These are phyloP conservation scores for Aporophyla nigra DNA, from an alignment of 2,888 invertebrate species.

Conservation along the genomic window DNA sequence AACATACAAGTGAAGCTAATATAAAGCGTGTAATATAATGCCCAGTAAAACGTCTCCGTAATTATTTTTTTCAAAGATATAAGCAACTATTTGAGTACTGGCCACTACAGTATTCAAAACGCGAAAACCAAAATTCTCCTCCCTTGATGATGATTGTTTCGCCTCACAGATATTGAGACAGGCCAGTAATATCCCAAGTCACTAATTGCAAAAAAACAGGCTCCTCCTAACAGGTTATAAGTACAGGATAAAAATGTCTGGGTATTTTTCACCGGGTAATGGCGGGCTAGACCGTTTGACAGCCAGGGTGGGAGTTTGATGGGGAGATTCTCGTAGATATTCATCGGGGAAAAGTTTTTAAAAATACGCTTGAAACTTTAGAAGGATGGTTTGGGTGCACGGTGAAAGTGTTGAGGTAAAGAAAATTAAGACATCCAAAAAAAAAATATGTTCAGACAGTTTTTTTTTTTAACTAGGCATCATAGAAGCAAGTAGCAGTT, in stretches of 20 bases:
- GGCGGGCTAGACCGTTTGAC: conserved; percentile 74
- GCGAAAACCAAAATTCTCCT: not conserved
- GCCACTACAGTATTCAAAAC: not conserved
- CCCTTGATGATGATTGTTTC: conserved; percentile 2
- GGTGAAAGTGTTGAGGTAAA: not conserved
- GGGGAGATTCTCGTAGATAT: not conserved
- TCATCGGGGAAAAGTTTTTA: not conserved
- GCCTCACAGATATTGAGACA: conserved; percentile 50
- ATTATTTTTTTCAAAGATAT: not conserved
- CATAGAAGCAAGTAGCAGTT: rapidly evolving
- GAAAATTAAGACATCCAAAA: not conserved
- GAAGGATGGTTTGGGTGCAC: not conserved
- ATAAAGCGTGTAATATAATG: no score
- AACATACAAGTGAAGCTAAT: no score
- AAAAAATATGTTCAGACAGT: not conserved
- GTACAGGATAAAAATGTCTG: conserved; percentile 84
- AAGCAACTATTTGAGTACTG: not conserved
- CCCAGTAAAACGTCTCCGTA: not conserved
- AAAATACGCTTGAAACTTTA: not conserved
- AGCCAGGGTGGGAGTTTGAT: conserved; percentile 71
- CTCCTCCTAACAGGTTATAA: conserved; percentile 78
- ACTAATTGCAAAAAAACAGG: conserved; percentile 76
- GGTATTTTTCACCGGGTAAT: conserved; percentile 81
- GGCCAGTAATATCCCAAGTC: conserved; percentile 64
- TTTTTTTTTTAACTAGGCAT: not conserved